Base-by-base conservation (phyloP, 2,888 invertebrate species). In the Caenorhabditis japonica region DNA sequence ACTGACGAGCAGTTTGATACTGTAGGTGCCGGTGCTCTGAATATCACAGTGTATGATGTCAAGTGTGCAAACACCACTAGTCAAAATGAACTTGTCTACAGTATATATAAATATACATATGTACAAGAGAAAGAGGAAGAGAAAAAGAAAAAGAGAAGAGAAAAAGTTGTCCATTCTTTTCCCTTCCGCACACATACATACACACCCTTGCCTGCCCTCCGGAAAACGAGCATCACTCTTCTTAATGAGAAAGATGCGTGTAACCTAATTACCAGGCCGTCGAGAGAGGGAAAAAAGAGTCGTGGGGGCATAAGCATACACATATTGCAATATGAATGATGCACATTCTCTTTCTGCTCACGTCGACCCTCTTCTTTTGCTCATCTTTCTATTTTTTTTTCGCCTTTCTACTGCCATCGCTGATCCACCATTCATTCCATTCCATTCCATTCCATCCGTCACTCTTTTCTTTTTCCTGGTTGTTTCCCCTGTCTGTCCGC, bases 1-100 rank as follows among this genome's bases (percentile, higher is more conserved):
- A 41, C 77, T 79, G 1, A 84, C 72, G n/a, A 83, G 74, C 38
- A 84, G 55, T 38, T 79, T 82, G 34, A 82, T 80, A 53, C 73
- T 75, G 61, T 77, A 74, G 53, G 74, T 71, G n/a, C 80, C 82
- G 36, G 61, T 69, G 1, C 70, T 76, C 77, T 80, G 55, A 15
- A 75, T 61, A 61, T 19, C 1, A 8, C 8, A 49, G 4, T 15
- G 51, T 30, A 51, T n/a, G n/a, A n/a, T n/a, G n/a, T n/a, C n/a
- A n/a, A n/a, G n/a, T n/a, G n/a, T n/a, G n/a, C n/a, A n/a, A n/a
- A n/a, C n/a, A n/a, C n/a, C n/a, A n/a, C n/a, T n/a, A n/a, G n/a
- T n/a, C n/a, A n/a, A n/a, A n/a, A n/a, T n/a, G n/a, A n/a, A n/a
- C n/a, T n/a, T n/a, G n/a, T n/a, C n/a, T n/a, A n/a, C n/a, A n/a